Conservation (phyloP, 2,113 vertebrate species). For the Tautogolabrus adspersus region DNA sequence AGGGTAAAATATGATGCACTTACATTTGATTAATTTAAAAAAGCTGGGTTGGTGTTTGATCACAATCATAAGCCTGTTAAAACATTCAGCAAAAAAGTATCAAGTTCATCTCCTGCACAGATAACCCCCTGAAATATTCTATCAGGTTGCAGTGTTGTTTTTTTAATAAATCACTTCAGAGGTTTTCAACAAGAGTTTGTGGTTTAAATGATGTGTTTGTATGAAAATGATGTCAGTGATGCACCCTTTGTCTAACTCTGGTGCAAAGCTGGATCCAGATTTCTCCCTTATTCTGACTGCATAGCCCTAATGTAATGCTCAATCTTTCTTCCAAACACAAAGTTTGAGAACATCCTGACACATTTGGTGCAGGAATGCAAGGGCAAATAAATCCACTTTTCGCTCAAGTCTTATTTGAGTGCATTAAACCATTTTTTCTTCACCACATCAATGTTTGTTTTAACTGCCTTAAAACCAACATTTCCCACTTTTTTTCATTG, state of each 20-base stretch:
- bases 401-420: too few species aligned
- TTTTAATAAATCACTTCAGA: constrained; percentile 27
- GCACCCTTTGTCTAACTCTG: constrained; percentile 9
- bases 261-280: constrained; percentile 5
- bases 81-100: too few species aligned
- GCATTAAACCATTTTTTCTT: too few species aligned
- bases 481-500: too few species aligned
- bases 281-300: not conserved
- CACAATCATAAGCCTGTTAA: too few species aligned
- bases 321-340: not conserved
- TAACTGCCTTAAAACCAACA: too few species aligned
- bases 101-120: constrained; percentile 4
- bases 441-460: too few species aligned
- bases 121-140: constrained; percentile 10
- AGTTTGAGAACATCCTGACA: not conserved
- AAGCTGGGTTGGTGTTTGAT: too few species aligned
- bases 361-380: not conserved
- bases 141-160: not conserved
- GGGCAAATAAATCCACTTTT: too few species aligned
- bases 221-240: not conserved
- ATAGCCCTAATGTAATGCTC: not conserved
- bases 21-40: too few species aligned
- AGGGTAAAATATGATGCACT: too few species aligned
- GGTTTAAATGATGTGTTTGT: constrained; percentile 27
- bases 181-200: not conserved